phyloP scores from a whole-genome alignment of 2,797 vertebrate species.

The Alouatta caraya region DNA sequence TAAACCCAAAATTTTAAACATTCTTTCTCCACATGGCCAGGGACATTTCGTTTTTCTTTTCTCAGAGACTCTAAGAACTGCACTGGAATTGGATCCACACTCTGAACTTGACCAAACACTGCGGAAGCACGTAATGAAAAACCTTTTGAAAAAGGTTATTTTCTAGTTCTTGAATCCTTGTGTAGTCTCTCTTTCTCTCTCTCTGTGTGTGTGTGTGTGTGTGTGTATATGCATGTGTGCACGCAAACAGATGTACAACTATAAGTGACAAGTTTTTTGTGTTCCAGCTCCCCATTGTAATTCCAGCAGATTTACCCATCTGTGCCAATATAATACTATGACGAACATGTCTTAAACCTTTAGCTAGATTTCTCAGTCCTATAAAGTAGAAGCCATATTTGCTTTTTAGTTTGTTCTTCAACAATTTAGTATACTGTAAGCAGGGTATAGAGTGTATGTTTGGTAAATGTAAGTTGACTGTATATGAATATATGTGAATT shows the following conservation, averaged over 20 bases:
- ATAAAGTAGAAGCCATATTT: not conserved
- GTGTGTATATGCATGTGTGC: not conserved
- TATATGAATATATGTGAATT: not conserved
- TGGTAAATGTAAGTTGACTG: slow-evolving; percentile 5
- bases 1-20: not conserved
- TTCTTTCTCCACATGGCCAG: not conserved
- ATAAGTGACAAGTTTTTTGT: not conserved
- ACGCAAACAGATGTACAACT: not conserved
- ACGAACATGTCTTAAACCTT: not conserved
- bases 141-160: slow-evolving; percentile 76
- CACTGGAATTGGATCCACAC: slow-evolving; percentile 66
- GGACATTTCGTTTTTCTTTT: slow-evolving; percentile 44
- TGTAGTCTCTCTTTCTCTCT: not conserved
- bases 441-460: not conserved
- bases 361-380: slow-evolving; percentile 14
- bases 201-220: too few relatives aligned
- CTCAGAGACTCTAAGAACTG: slow-evolving; percentile 68
- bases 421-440: not conserved
- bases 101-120: slow-evolving; percentile 63
- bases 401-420: not conserved
- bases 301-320: not conserved
- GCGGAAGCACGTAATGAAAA: slow-evolving; percentile 74
- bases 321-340: not conserved
- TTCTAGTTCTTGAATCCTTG: not conserved
- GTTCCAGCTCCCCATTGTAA: not conserved